phyloP scores from a whole-genome alignment of 2,888 invertebrate species.

The Epistrophella euchroma region DNA sequence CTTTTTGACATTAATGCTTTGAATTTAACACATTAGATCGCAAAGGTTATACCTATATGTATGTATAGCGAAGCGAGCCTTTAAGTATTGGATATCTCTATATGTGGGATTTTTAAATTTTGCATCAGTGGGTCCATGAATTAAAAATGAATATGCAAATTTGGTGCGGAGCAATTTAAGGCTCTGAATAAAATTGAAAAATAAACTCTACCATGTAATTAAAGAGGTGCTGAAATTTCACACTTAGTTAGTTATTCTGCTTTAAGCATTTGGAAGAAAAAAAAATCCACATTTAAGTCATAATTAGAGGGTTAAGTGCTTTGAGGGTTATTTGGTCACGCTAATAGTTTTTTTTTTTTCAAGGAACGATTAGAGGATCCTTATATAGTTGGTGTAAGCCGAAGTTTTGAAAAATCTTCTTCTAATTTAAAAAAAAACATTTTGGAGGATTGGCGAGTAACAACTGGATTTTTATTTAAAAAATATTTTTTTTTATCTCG shows the following conservation, averaged over 20 bases:
- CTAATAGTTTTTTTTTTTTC: background rate
- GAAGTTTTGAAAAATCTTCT: no score
- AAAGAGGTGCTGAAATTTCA: constrained; percentile 66
- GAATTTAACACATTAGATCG: constrained; percentile 45
- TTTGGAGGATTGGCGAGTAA: no score
- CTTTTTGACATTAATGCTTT: constrained; percentile 66
- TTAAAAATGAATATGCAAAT: constrained; percentile 65
- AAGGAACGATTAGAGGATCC: background rate
- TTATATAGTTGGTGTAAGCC: background rate
- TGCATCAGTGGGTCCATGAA: constrained; percentile 9
- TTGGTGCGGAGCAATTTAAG: constrained; percentile 40
- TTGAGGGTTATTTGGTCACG: background rate
- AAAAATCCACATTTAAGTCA: background rate
- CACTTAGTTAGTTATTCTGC: constrained; percentile 46
- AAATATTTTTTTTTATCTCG: no score
- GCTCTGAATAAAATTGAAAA: constrained; percentile 41
- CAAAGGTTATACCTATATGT: no score
- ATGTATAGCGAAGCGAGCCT: no score
- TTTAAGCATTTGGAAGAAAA: constrained; percentile 22
- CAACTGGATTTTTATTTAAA: no score
- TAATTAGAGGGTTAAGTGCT: constrained; percentile 18
- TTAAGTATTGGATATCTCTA: constrained; percentile 44
- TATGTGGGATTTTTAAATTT: constrained; percentile 26
- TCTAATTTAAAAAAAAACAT: no score
- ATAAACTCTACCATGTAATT: constrained; percentile 47